Percentiles rank a stretch among this genome's conserved stretches.
These are phyloP conservation scores for Eulimnadia texana DNA, from an alignment of 1,140 invertebrate species.

Conservation along the genomic window DNA sequence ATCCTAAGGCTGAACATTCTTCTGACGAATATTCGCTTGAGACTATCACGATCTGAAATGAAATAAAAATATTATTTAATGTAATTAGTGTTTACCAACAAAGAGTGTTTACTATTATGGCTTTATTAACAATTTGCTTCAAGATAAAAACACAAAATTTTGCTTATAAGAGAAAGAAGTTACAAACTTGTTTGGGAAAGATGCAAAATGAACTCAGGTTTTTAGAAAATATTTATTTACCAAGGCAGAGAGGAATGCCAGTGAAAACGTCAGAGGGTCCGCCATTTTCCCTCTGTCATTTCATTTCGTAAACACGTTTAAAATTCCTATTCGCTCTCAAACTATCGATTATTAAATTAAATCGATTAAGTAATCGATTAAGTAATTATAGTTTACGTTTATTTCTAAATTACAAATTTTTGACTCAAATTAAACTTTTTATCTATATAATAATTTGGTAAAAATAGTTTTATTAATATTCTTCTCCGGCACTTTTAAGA, in stretches of 20 bases:
- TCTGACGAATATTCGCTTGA: slow-evolving; percentile 50
- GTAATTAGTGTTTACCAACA: not conserved
- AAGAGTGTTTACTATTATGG: too few relatives aligned
- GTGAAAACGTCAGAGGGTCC: slow-evolving; percentile 9
- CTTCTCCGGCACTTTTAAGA: too few relatives aligned
- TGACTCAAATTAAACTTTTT: too few relatives aligned
- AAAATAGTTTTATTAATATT: too few relatives aligned
- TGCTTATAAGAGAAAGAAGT: not conserved
- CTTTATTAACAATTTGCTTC: too few relatives aligned
- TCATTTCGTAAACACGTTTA: not conserved
- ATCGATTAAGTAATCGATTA: too few relatives aligned
- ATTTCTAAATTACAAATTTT: too few relatives aligned
- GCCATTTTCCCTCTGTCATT: slow-evolving; percentile 4
- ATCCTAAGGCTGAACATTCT: slow-evolving; percentile 71
- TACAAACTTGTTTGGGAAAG: not conserved
- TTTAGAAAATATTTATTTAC: not conserved
- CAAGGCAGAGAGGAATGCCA: slow-evolving; percentile 9
- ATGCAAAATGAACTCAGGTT: not conserved
- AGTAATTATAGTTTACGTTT: too few relatives aligned
- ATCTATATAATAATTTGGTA: too few relatives aligned
- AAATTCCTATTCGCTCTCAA: not conserved
- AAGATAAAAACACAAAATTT: not conserved
- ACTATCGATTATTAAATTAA: not conserved
- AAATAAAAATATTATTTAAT: not conserved
- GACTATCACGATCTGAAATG: slow-evolving; percentile 12